Evolutionary conservation across 2,797 vertebrate species (phyloP).

Genomic region (Chelonia mydas): DNA sequence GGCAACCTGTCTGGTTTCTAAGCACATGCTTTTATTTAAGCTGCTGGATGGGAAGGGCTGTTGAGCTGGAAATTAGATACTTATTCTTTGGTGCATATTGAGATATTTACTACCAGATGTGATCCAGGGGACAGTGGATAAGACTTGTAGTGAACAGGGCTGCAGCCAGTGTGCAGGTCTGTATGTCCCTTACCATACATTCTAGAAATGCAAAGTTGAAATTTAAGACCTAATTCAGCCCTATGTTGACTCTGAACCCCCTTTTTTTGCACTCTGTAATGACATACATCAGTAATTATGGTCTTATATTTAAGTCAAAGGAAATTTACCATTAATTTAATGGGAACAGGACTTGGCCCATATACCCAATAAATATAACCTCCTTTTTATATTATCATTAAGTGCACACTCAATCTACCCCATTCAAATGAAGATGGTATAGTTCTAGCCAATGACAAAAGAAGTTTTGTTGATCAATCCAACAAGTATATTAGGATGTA

Average conservation of each 20-base stretch:
- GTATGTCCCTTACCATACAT: neutral
- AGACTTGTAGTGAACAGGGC: neutral
- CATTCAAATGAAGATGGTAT: neutral
- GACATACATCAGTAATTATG: neutral
- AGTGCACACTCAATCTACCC: neutral
- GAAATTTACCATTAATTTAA: neutral
- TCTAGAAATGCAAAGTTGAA: neutral
- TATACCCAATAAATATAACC: neutral
- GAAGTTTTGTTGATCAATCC: neutral
- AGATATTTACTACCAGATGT: neutral
- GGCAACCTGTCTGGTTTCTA: neutral
- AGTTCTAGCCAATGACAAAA: neutral
- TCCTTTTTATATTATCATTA: neutral
- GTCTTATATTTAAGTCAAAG: neutral
- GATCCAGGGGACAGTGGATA: neutral
- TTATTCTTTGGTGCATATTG: neutral
- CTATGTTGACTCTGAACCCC: accelerated
- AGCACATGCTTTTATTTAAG: neutral
- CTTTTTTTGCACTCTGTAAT: neutral
- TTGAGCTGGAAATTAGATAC: neutral
- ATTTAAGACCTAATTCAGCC: neutral
- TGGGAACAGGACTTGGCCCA: accelerated
- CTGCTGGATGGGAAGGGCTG: neutral
- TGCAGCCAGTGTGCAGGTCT: neutral
- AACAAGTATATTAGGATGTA: accelerated